Base-by-base conservation (phyloP, 2,888 invertebrate species). In the Cephonodes hylas region DNA sequence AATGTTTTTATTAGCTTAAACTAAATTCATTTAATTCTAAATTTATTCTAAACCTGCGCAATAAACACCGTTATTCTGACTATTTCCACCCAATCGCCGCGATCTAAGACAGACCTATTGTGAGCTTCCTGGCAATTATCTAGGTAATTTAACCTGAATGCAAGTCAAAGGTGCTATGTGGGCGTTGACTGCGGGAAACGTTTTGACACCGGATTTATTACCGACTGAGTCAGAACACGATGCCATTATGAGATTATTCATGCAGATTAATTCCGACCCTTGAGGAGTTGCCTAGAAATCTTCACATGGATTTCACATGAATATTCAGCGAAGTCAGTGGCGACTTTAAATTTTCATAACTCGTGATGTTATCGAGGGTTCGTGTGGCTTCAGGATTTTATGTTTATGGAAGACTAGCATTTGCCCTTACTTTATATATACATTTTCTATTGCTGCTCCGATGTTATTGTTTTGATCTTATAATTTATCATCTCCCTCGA, bases 181-280 rank as follows among this genome's bases (percentile, higher is more conserved):
- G 77, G 79, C 70, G 79, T 25, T 15, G 38, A n/a, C 20, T 42
- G 23, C 25, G 64, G 70, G 66, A 73, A 70, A 62, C 70, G 64
- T 70, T 72, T 76, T 71, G 66, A 65, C 70, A 61, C 63, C 57
- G 64, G 66, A 77, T 77, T 77, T 77, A 77, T 76, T 53, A 31
- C 27, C 27, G 8, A 27, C 8, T 53, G 46, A 10, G 15, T 31
- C 10, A 31, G 53, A 60, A 67, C 66, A 61, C 56, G 57, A 64
- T 45, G 56, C 73, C 64, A 68, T 70, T 71, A 68, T 69, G 68
- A 64, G 62, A 69, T 66, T 68, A 67, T 74, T 74, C 68, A 42
- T 66, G 65, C 60, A 64, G 68, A 71, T 74, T 73, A 69, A 69
- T 64, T 53, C 59, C 66, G 57, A 66, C 62, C 64, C 69, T 64